phyloP scores from a whole-genome alignment of 1,140 invertebrate species.

The Megathymus violae region DNA sequence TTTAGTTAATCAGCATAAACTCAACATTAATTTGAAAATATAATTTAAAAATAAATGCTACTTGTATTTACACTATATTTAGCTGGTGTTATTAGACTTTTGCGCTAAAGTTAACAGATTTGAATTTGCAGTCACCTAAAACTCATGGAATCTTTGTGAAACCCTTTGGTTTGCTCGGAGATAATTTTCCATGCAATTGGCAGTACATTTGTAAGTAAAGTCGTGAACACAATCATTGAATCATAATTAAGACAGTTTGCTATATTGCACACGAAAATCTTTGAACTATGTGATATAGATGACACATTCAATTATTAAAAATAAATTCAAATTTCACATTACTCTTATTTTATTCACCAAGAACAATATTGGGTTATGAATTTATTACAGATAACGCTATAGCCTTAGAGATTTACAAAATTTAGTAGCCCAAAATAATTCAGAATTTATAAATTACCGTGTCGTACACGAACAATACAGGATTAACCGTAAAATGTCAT shows the following conservation, averaged over 20 bases:
- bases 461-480: no score
- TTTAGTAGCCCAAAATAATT: no score
- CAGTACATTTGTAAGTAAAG: slow-evolving; percentile 95
- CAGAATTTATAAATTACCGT: no score
- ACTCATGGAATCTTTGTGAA: slow-evolving; percentile 97
- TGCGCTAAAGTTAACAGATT: slow-evolving; percentile 91
- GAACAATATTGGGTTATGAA: no score
- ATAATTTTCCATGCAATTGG: slow-evolving; percentile 98
- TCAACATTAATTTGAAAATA: slow-evolving; percentile 60
- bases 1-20: slow-evolving; percentile 61
- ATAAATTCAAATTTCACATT: no score
- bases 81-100: slow-evolving; percentile 83
- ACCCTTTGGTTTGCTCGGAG: slow-evolving; percentile 97
- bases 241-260: slow-evolving; percentile 96
- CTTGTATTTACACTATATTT: slow-evolving; percentile 51
- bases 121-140: slow-evolving; percentile 95
- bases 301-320: no score
- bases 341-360: no score
- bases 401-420: no score
- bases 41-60: slow-evolving; percentile 67
- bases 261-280: slow-evolving; percentile 96
- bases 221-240: slow-evolving; percentile 96
- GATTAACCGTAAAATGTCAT: no score
- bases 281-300: no score
- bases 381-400: no score